Evolutionary conservation across 2,888 invertebrate species (phyloP).

Genomic region (Andrena hattorfiana): DNA sequence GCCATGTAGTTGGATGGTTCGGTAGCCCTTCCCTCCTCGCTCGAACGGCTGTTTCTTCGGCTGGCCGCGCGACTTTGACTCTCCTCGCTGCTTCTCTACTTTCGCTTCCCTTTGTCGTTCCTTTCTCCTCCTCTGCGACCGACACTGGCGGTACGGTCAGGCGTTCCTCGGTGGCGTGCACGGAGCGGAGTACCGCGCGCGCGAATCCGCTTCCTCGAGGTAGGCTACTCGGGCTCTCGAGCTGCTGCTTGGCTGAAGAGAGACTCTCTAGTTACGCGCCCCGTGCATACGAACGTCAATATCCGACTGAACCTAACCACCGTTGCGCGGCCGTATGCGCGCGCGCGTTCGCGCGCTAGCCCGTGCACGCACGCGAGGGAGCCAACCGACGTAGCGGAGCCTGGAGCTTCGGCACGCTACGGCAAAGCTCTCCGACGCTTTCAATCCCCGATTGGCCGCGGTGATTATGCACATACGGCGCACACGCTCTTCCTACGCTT

Average conservation of each 20-base stretch:
- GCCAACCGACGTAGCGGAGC: conserved; percentile 48
- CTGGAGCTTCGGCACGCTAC: conserved; percentile 47
- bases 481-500: conserved; percentile 35
- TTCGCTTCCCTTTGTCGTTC: neutral
- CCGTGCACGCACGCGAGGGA: conserved; percentile 49
- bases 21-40: conserved; percentile 34
- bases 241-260: conserved; percentile 12
- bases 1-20: conserved; percentile 46
- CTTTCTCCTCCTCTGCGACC: no score
- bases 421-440: conserved; percentile 58
- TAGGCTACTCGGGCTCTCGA: neutral
- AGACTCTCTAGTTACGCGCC: conserved; percentile 61
- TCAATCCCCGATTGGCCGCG: conserved; percentile 63
- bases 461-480: conserved; percentile 59
- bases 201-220: conserved; percentile 30
- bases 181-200: conserved; percentile 14
- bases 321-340: conserved; percentile 66
- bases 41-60: conserved; percentile 25
- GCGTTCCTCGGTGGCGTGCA: neutral
- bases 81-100: neutral
- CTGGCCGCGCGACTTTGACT: neutral
- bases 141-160: neutral
- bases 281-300: conserved; percentile 77
- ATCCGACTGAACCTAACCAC: conserved; percentile 76
- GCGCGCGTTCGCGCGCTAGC: conserved; percentile 52